Evolutionary conservation across 2,888 invertebrate genomes (phyloP), one percentile per base, ranked within the genome.

Genomic region (Andrena fulva): DNA sequence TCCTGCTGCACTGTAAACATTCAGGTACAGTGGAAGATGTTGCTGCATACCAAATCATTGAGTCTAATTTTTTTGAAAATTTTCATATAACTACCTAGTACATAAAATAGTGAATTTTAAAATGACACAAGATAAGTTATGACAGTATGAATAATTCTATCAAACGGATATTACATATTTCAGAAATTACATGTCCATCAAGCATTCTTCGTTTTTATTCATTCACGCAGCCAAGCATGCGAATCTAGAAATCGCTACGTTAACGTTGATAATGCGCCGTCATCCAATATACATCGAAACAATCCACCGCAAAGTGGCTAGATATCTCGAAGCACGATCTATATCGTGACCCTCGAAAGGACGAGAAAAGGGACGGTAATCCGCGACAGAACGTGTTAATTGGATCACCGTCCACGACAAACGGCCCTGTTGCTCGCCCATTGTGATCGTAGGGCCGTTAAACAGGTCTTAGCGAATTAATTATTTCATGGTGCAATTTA

Each of bases 401-500:
- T 68, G 68, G 63, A 27, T 59, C 69, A 7, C 29, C 59, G 59
- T 59, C 10, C 27, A n/a, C 20, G 59, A 20, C 12, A 29, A 29
- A 31, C 10, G 27, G 54, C 70, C 48, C 29, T 27, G 59, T 60
- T 48, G 12, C 59, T 27, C 48, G 42, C 29, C 27, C 5, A 12
- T 29, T 20, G 29, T 70, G 29, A 42, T 60, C 42, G 63, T n/a
- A 33, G 24, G 12, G 7, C 56, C 35, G 42, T 77, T 24, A 66
- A 67, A 42, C 60, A 29, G 24, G 29, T 60, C 12, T n/a, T 60
- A 52, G 63, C 27, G n/a, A 62, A 67, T 73, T 66, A 60, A 73
- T 73, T 77, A 77, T 35, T 67, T 66, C 20, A 60, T 35, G 50
- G 52, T 60, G 66, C 60, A 77, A 77, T 77, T 77, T 73, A 59